These are phyloP conservation scores for Cyprinodon variegatus DNA, from an alignment of 2,113 vertebrate genomes.

Conservation along the genomic window DNA sequence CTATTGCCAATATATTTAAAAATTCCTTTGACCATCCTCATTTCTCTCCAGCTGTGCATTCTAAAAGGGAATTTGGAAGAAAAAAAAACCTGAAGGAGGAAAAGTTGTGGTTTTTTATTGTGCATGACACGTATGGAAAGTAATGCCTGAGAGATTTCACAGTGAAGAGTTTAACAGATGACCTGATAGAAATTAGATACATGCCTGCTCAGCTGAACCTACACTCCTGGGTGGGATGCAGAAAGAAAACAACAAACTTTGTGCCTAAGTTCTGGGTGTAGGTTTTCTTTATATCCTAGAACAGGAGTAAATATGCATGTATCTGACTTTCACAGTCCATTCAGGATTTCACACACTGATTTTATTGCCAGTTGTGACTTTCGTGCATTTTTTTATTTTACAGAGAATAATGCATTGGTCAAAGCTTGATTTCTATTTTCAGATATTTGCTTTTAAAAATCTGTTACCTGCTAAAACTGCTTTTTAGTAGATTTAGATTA, in stretches of 20 bases:
- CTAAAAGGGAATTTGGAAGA: conserved; percentile 32
- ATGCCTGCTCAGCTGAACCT: conserved; percentile 56
- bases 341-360: too few relatives aligned
- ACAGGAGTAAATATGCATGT: too few relatives aligned
- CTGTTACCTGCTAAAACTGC: too few relatives aligned
- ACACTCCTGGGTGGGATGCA: conserved; percentile 14
- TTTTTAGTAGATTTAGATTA: too few relatives aligned
- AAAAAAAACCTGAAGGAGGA: not conserved
- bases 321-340: too few relatives aligned
- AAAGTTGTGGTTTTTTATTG: conserved; percentile 48
- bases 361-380: too few relatives aligned
- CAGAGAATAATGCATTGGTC: too few relatives aligned
- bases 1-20: conserved; percentile 46
- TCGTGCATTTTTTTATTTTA: too few relatives aligned
- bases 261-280: too few relatives aligned
- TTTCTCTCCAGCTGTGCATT: conserved; percentile 57
- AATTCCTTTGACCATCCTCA: conserved; percentile 36
- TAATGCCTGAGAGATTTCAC: conserved; percentile 49
- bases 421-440: too few relatives aligned
- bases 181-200: conserved; percentile 69
- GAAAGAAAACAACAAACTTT: not conserved
- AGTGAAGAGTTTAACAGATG: conserved; percentile 78
- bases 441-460: too few relatives aligned
- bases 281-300: too few relatives aligned
- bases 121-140: conserved; percentile 54